Base-by-base conservation (phyloP, 2,113 vertebrate genomes). In the Lampris megalopsis region DNA sequence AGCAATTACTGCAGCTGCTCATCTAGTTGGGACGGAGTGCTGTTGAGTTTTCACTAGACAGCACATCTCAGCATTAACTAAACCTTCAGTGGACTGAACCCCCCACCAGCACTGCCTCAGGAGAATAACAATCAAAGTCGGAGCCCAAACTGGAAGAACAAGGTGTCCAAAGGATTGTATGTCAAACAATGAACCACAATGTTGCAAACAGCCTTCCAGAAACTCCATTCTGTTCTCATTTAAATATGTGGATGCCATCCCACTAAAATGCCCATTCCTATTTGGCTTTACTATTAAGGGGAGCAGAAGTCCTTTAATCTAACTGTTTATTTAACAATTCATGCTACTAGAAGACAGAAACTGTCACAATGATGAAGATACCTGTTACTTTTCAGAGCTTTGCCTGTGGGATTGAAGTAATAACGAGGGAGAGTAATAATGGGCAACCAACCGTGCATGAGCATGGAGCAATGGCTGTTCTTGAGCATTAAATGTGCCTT, bases 1-100 rank as follows among this genome's bases (percentile, higher is more conserved):
- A 83, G 65, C 85, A 78, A 90, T 92, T 86, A 86, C 67, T 56
- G 79, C 53, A 49, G 75, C 77, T 77, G 82, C 84, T 84, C 73
- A 45, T 85, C 85, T 49, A 40, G 62, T 59, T 52, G 79, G 13
- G 41, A 66, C 8, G 58, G 48, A 59, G 6, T 47, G 71, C 48
- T 50, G 63, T 7, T 24, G 71, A 68, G 64, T 53, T 70, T 63
- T 75, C 50, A 10, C 68, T 60, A 75, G 72, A 80, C 35, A 73
- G 75, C 68, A 79, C 81, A 77, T 69, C 75, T 77, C 74, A 52
- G 2, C 40, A 43, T 6, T 9, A n/a, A 41, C 52, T 43, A 36
- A 45, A 36, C 40, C 5, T 13, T 8, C 52, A 40, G 36, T 75
- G 47, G 40, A 71, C 36, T 45, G 56, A 37, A 41, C 24, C 56